These are phyloP conservation scores for Achatina immaculata DNA, from an alignment of 1,140 invertebrate genomes.

Conservation along the genomic window DNA sequence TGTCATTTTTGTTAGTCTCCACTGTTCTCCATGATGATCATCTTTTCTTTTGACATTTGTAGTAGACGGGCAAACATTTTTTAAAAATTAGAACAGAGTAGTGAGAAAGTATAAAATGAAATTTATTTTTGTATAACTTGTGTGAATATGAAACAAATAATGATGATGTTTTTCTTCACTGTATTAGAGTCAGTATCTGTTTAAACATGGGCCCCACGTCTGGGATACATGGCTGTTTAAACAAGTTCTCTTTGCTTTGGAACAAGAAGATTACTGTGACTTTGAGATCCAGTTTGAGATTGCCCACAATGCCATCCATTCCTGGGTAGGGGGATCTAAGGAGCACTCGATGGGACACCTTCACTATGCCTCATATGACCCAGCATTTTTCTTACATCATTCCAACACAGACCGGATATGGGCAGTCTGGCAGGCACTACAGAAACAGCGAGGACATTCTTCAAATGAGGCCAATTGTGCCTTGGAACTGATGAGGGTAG, in stretches of 20 bases:
- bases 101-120: too few species aligned
- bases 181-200: slow-evolving; percentile 2
- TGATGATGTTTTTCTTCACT: too few species aligned
- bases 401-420: slow-evolving; percentile 45
- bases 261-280: slow-evolving; percentile 51
- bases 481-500: slow-evolving; percentile 40
- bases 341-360: slow-evolving; percentile 46
- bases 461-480: slow-evolving; percentile 46
- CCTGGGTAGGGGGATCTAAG: slow-evolving; percentile 45
- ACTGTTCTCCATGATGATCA: too few species aligned
- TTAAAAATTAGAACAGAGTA: too few species aligned
- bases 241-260: slow-evolving; percentile 42
- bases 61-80: too few species aligned
- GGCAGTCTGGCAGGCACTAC: slow-evolving; percentile 49
- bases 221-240: slow-evolving; percentile 45
- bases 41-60: too few species aligned
- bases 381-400: slow-evolving; percentile 46
- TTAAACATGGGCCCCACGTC: slow-evolving; percentile 29
- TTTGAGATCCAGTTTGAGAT: slow-evolving; percentile 53
- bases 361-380: slow-evolving; percentile 48
- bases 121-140: too few species aligned
- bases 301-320: slow-evolving; percentile 44
- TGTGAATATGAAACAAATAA: too few species aligned
- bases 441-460: slow-evolving; percentile 42
- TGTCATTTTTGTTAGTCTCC: too few species aligned